Evolutionary conservation across 2,888 invertebrate genomes (phyloP).

Genomic region (Drosophila nr. fundita): DNA sequence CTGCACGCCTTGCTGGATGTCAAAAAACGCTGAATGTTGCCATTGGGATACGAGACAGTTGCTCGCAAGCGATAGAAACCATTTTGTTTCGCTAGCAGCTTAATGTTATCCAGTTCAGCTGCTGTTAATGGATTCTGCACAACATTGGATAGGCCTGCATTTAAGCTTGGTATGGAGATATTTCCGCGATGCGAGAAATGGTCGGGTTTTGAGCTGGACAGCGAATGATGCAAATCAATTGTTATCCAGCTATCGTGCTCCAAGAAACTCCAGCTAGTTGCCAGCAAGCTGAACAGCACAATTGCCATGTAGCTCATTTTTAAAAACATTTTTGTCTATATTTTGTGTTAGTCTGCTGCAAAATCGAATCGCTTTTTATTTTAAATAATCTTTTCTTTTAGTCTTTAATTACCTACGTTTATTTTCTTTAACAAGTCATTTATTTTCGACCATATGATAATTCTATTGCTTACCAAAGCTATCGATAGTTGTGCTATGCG

Average conservation of each 20-base stretch:
- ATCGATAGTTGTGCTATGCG: conserved; percentile 26
- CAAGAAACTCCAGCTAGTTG: conserved; percentile 85
- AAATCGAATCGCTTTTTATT: background rate
- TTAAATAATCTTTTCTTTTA: background rate
- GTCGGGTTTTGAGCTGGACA: conserved; percentile 87
- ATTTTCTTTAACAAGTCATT: conserved; percentile 42
- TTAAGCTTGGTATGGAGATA: conserved; percentile 89
- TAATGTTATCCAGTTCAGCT: conserved; percentile 87
- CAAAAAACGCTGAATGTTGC: conserved; percentile 88
- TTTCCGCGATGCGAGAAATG: conserved; percentile 89
- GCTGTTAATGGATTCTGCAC: conserved; percentile 87
- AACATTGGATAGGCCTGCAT: conserved; percentile 88
- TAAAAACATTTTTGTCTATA: conserved; percentile 22
- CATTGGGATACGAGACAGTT: conserved; percentile 89
- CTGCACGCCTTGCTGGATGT: conserved; percentile 93
- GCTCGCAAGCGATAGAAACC: conserved; percentile 91
- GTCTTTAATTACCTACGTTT: conserved; percentile 32
- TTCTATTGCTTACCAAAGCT: conserved; percentile 12
- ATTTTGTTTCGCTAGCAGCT: conserved; percentile 87
- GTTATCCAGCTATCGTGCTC: conserved; percentile 92
- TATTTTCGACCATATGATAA: conserved; percentile 46
- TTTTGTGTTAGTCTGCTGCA: conserved; percentile 5
- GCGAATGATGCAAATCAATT: conserved; percentile 89
- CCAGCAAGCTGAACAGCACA: conserved; percentile 42
- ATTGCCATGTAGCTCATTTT: conserved; percentile 26